phyloP scores from a whole-genome alignment of 1,140 invertebrate species.

The Drosophila biarmipes region DNA sequence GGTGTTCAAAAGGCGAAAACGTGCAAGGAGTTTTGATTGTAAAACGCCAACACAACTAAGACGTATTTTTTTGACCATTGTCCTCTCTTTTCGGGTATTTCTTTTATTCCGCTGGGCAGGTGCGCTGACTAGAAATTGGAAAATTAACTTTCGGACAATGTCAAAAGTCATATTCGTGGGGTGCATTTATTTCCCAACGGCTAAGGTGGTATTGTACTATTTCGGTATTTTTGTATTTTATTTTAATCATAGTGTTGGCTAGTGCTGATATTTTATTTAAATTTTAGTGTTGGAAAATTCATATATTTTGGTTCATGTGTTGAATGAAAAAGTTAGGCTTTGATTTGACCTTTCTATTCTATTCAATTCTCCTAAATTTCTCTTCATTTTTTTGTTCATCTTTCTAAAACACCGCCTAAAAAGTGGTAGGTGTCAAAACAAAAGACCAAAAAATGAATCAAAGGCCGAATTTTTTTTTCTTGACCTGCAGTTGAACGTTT shows the following conservation, averaged over 20 bases:
- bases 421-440: background rate
- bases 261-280: too few relatives aligned
- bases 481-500: slow-evolving; percentile 28
- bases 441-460: background rate
- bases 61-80: slow-evolving; percentile 10
- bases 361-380: too few relatives aligned
- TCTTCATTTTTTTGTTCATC: background rate
- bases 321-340: too few relatives aligned
- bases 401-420: background rate
- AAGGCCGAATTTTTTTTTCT: slow-evolving; percentile 3
- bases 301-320: too few relatives aligned
- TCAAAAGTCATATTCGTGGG: background rate
- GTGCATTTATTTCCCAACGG: background rate
- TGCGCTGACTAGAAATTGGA: slow-evolving; percentile 6
- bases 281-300: too few relatives aligned
- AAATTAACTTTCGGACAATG: slow-evolving; percentile 15
- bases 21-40: slow-evolving; percentile 60
- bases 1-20: slow-evolving; percentile 41
- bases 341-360: too few relatives aligned
- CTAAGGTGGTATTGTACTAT: background rate
- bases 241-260: background rate
- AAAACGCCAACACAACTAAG: slow-evolving; percentile 26
- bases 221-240: background rate
- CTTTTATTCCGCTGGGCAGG: slow-evolving; percentile 1
- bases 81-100: background rate